Conservation (phyloP, 1,140 invertebrate species). For the Pseudomyrmex sp. region DNA sequence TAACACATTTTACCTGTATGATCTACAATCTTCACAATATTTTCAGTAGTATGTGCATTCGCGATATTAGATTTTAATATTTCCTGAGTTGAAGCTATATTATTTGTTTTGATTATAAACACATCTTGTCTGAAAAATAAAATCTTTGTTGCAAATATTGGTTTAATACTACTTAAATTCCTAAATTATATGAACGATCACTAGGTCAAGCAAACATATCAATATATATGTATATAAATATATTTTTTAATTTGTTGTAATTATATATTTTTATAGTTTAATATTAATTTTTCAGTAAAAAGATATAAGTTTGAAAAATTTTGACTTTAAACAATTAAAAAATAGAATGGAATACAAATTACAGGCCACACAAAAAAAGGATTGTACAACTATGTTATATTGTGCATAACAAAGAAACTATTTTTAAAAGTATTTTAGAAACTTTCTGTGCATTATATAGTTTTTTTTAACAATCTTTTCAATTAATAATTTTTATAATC, state of each 20-base stretch:
- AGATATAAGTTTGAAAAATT: background rate
- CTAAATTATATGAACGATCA: too few species aligned
- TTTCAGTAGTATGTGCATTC: constrained; percentile 75
- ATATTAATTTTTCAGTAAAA: background rate
- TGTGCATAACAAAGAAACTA: background rate
- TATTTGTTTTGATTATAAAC: constrained; percentile 82
- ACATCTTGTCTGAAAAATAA: constrained; percentile 81
- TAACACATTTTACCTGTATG: constrained; percentile 68
- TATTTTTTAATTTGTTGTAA: too few species aligned
- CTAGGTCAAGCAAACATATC: too few species aligned
- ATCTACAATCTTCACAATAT: constrained; percentile 76
- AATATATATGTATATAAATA: too few species aligned
- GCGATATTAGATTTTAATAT: constrained; percentile 73
- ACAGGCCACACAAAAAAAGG: constrained; percentile 28
- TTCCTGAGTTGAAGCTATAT: constrained; percentile 70
- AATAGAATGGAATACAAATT: constrained; percentile 14
- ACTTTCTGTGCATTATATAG: background rate
- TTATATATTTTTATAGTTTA: constrained; percentile 9
- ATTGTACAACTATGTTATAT: constrained; percentile 2
- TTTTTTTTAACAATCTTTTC: background rate
- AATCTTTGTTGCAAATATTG: background rate
- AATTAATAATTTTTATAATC: constrained; percentile 1
- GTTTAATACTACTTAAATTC: too few species aligned
- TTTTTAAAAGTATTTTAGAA: constrained; percentile 15
- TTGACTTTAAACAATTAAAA: background rate